Evolutionary conservation across 2,888 invertebrate species (phyloP).

Genomic region (Epiblema foenella): DNA sequence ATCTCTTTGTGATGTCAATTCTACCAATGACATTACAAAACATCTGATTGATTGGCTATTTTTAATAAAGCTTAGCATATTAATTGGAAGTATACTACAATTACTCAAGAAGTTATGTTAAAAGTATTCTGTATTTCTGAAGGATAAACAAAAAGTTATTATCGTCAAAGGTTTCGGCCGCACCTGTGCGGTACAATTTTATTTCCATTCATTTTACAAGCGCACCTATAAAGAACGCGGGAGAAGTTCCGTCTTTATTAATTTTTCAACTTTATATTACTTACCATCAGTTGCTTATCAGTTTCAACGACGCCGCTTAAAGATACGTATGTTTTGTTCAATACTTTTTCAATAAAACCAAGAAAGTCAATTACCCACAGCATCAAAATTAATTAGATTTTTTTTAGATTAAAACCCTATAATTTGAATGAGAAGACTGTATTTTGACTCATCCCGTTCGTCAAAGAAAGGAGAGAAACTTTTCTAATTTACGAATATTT

Average conservation of each 20-base stretch:
- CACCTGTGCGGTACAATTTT: conserved; percentile 83
- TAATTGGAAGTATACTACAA: background rate
- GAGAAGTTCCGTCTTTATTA: conserved; percentile 83
- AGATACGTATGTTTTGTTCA: conserved; percentile 33
- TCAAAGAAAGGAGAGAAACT: conserved; percentile 70
- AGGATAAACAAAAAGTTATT: conserved; percentile 81
- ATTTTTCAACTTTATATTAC: conserved; percentile 85
- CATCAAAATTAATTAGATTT: conserved; percentile 19
- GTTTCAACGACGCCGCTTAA: conserved; percentile 54
- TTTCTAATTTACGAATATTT: conserved; percentile 79
- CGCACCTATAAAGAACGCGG: conserved; percentile 81
- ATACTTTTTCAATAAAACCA: conserved; percentile 31
- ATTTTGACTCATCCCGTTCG: conserved; percentile 62
- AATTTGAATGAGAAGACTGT: conserved; percentile 46
- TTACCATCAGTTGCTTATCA: conserved; percentile 77
- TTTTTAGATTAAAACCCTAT: conserved; percentile 42
- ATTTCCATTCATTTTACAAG: conserved; percentile 84
- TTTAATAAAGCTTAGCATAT: background rate
- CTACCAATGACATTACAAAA: conserved; percentile 32
- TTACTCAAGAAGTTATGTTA: background rate
- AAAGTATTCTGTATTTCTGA: conserved; percentile 57
- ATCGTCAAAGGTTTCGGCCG: conserved; percentile 81
- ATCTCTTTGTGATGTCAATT: conserved; percentile 41
- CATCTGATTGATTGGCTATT: conserved; percentile 4
- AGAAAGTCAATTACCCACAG: conserved; percentile 9